Base-by-base conservation (phyloP, 2,113 vertebrate species). In the Dendropsophus ebraccatus region DNA sequence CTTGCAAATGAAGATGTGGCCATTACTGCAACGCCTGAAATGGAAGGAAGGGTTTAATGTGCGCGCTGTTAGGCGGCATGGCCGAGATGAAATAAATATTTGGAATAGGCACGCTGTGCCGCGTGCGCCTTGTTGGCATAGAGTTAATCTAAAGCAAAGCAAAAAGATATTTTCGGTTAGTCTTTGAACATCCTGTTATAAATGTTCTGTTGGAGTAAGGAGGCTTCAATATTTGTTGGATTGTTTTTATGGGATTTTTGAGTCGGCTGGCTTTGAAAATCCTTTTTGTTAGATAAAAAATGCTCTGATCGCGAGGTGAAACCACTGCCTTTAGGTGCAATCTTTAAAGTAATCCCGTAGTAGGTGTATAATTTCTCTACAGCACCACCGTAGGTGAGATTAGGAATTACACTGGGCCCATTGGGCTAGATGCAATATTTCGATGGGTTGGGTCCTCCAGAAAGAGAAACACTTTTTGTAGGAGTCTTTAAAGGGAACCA, bases 1-100 rank as follows among this genome's bases (percentile, higher is more conserved):
- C 50, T 56, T 62, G 67, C 19, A 81, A 81, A 86, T 60, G 30
- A 77, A 81, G 58, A 81, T 25, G n/a, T 30, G 19, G 35, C 37
- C 65, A 28, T 49, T 47, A n/a, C 16, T 32, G 65, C 52, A 86
- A 81, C 32, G 21, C 52, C n/a, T 14, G 52, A n/a, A 58, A 35
- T 76, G 1, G 37, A 30, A 19, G 70, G 35, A 62, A 62, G 6
- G 37, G 56, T 17, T 83, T 30, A 10, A 76, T 84, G 56, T 21
- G 35, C 25, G 41, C 47, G 30, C 17, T 25, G 23, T 41, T 8
- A 58, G 23, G 37, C 35, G 67, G 67, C 17, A 37, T 3, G 1
- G 41, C 13, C 41, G 23, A 28, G 41, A 74, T 74, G 41, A 79
- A 37, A 56, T 50, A 37, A 52, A 79, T 79, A 37, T 79, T 58